phyloP scores from a whole-genome alignment of 2,113 vertebrate species.

The Egretta garzetta region DNA sequence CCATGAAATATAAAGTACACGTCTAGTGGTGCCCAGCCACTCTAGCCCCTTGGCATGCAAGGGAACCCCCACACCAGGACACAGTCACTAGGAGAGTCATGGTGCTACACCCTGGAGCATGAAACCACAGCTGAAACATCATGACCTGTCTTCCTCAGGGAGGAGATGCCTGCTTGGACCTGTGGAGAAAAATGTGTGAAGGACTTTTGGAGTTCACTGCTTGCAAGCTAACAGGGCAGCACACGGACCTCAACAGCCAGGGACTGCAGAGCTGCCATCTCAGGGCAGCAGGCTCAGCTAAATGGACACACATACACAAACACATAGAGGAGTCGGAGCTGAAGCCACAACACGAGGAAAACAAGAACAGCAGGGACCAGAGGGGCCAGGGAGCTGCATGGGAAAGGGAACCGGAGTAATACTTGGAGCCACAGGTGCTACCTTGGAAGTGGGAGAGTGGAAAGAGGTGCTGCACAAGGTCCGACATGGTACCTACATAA shows the following conservation, averaged over 20 bases:
- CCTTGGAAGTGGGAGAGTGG: conserved; percentile 86
- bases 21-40: not conserved
- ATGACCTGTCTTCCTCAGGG: not conserved
- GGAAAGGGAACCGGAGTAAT: not conserved
- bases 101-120: not conserved
- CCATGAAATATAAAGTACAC: not conserved
- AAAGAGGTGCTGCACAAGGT: conserved; percentile 86
- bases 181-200: not conserved
- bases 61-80: not conserved
- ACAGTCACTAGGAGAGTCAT: not conserved
- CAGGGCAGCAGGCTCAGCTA: not conserved
- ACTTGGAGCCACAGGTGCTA: conserved; percentile 64
- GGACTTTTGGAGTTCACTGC: not conserved
- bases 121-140: not conserved
- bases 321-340: conserved; percentile 4
- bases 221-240: not conserved
- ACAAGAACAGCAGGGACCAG: conserved; percentile 28
- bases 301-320: not conserved
- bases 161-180: not conserved
- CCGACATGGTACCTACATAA: conserved; percentile 84
- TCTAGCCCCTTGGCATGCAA: not conserved
- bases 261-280: not conserved
- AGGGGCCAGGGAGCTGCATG: not conserved
- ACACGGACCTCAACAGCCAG: not conserved
- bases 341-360: conserved; percentile 52